Evolutionary conservation across 1,140 invertebrate genomes (phyloP), one percentile per base, ranked within the genome.

Genomic region (Pachypeltis micranthus): DNA sequence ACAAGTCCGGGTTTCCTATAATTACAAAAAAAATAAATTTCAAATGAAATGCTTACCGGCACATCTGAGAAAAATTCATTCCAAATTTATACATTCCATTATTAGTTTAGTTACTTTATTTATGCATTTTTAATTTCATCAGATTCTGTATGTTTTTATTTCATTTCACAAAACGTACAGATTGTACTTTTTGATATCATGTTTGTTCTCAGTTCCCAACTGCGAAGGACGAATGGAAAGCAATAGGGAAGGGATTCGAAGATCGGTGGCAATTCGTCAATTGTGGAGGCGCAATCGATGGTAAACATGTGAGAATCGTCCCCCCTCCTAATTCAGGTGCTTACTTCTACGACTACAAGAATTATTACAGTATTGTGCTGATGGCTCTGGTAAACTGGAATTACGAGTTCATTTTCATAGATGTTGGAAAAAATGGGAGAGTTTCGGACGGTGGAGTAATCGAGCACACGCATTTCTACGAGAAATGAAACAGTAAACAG

Each of bases 321-420:
- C 58, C 47, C 0, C 64, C 79, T 74, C 4, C 16, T 21, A 71
- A 70, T 31, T 69, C 67, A 44, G 74, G 76, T 23, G 69, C 69
- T 2, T 34, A 70, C 12, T 78, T 69, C 68, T 76, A 69, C 57
- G 78, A 78, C 67, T 77, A 78, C 56, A 79, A 79, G 63, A 59
- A 69, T 2, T 72, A 65, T 66, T 78, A 74, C 68, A 77, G 72
- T 27, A 73, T 78, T 55, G 75, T 79, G 27, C 64, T 80, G 16
- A 67, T 78, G 57, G 79, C 75, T 3, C 56, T 79, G 16, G 77
- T 76, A 29, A 76, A 80, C 69, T 74, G 73, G 3, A 70, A 78
- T 61, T 78, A 72, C 65, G 72, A 73, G 63, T 79, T 78, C 67
- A 70, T 73, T 25, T 67, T 64, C 51, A 67, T 79, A 39, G 73